Evolutionary conservation across 2,797 vertebrate genomes (phyloP), one percentile per base, ranked within the genome.

Genomic region (Bradypodion ventrale): DNA sequence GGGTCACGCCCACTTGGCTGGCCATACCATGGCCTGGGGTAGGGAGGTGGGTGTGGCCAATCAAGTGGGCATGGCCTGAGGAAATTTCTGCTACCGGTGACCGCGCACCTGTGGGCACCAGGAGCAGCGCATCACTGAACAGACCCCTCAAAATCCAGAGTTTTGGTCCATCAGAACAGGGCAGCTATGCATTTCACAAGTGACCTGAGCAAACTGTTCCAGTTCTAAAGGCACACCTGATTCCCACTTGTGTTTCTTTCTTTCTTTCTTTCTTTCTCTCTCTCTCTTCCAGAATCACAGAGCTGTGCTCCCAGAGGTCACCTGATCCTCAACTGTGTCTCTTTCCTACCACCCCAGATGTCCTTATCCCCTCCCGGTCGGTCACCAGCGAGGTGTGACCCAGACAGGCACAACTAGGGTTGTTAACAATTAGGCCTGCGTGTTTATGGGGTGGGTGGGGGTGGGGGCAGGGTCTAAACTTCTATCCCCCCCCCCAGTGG

Each of bases 271-370:
- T 94, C 93, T 95, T 87, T 29, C 29, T 65, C 42, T 80, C 37
- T 94, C 93, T 95, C 87, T 92, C 88, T 92, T 95, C 92, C 40
- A 98, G 96, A 95, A 95, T 96, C 94, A 93, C 92, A 93, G 96
- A 96, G 96, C 96, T 97, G 93, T 92, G 88, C 96, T 97, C 97
- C 93, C 97, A 96, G 96, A 97, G 97, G 97, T 97, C 96, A 97
- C 97, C 96, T 97, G 97, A 98, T 96, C 95, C 97, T 96, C 97
- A 97, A 95, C 96, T 97, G 93, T 93, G 95, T 95, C 96, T 93
- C 90, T 92, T 95, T 95, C 96, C 96, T 92, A 87, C 96, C 95
- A 96, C 97, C 93, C 95, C 96, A 89, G 94, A 97, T 95, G 97
- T 98, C 92, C 95, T 98, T 93, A 92, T 97, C 89, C 91, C 97